phyloP scores from a whole-genome alignment of 2,113 vertebrate species.

The Mobula birostris region DNA sequence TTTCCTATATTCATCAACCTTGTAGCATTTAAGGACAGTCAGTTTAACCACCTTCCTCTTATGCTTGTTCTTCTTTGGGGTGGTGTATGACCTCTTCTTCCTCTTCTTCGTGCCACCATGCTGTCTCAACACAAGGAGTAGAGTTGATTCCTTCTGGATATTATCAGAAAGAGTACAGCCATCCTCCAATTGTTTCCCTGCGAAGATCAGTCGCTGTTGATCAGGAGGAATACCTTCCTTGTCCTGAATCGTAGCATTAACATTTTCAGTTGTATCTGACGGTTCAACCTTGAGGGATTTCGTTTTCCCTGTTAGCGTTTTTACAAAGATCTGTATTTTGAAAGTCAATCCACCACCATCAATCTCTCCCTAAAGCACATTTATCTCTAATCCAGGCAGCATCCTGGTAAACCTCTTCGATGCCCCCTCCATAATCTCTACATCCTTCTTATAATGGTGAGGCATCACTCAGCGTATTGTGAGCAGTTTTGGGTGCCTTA shows the following conservation, averaged over 20 bases:
- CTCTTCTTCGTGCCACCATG: slow-evolving; percentile 97
- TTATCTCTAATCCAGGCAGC: no score
- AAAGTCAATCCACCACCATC: no score
- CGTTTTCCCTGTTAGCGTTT: no score
- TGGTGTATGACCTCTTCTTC: slow-evolving; percentile 99
- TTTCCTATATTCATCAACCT: slow-evolving; percentile 97
- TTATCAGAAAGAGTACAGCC: slow-evolving; percentile 93
- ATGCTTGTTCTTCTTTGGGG: slow-evolving; percentile 98
- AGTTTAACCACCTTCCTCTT: slow-evolving; percentile 99
- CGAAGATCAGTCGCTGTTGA: slow-evolving; percentile 92
- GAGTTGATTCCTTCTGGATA: slow-evolving; percentile 97
- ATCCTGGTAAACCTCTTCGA: no score
- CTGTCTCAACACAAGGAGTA: slow-evolving; percentile 92
- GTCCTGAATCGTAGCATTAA: slow-evolving; percentile 96
- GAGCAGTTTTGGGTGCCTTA: no score
- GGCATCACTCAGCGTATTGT: no score
- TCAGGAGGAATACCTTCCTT: slow-evolving; percentile 97
- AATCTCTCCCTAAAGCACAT: no score
- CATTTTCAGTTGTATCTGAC: slow-evolving; percentile 98
- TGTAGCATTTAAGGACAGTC: slow-evolving; percentile 96
- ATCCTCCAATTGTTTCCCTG: slow-evolving; percentile 93
- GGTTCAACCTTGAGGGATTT: slow-evolving; percentile 74
- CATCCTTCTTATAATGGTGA: no score
- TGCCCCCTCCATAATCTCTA: no score
- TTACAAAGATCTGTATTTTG: no score